Percentiles rank a stretch among this genome's conserved stretches.
Conservation (phyloP, 1,140 invertebrate genomes). For the Eueides isabella region DNA sequence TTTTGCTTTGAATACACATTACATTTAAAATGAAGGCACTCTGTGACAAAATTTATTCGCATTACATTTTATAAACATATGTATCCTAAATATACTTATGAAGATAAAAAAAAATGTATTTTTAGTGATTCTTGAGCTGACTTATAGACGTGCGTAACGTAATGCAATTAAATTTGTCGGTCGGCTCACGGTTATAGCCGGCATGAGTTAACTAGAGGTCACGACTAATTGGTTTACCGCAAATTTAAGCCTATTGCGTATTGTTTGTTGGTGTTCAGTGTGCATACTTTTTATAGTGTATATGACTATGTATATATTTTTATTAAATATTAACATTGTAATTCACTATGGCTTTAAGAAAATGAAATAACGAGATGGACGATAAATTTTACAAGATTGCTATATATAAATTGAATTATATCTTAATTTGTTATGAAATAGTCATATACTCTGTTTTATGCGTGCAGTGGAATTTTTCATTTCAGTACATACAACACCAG, state of each 20-base stretch:
- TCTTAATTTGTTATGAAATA: background rate
- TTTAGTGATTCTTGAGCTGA: conserved; percentile 14
- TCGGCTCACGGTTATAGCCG: conserved; percentile 43
- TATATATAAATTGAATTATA: too few species aligned
- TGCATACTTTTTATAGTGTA: conserved; percentile 47
- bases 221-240: conserved; percentile 56
- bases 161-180: conserved; percentile 48
- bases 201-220: conserved; percentile 63
- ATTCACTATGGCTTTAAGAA: too few species aligned
- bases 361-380: too few species aligned
- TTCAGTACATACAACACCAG: background rate
- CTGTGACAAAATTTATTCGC: conserved; percentile 48
- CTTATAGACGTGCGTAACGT: conserved; percentile 16
- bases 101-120: background rate
- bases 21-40: conserved; percentile 61
- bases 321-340: background rate
- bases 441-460: conserved; percentile 13
- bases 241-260: conserved; percentile 43
- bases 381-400: too few species aligned
- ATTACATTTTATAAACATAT: conserved; percentile 27
- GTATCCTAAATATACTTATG: background rate
- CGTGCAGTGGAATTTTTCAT: conserved; percentile 15
- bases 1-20: conserved; percentile 7
- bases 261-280: conserved; percentile 79
- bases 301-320: background rate